Evolutionary conservation across 2,888 invertebrate species (phyloP).

Genomic region (Temnothorax ravouxi): DNA sequence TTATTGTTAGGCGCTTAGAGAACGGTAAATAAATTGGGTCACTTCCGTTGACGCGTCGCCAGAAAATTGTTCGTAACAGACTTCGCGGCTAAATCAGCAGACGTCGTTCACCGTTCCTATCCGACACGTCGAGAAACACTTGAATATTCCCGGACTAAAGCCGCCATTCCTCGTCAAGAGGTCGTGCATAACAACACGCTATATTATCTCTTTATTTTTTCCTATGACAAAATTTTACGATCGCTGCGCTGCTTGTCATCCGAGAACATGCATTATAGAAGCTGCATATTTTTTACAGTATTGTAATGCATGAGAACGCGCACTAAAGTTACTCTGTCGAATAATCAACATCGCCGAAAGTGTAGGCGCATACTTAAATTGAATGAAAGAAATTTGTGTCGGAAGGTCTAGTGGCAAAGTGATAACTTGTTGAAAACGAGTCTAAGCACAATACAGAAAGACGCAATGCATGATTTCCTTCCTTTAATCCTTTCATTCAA

Average conservation of each 20-base stretch:
- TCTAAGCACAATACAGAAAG: neutral
- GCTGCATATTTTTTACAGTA: constrained; percentile 12
- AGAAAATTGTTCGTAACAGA: constrained; percentile 25
- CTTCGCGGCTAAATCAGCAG: constrained; percentile 25
- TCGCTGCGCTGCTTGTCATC: neutral
- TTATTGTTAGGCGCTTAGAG: constrained; percentile 17
- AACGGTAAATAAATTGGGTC: constrained; percentile 44
- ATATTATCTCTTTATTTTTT: constrained; percentile 1
- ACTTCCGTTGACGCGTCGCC: constrained; percentile 15
- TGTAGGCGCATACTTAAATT: neutral
- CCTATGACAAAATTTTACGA: constrained; percentile 4
- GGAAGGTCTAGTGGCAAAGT: neutral
- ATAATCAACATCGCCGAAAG: constrained; percentile 18
- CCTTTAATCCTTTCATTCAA: constrained; percentile 9
- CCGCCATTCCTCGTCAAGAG: constrained; percentile 5
- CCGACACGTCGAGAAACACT: constrained; percentile 8
- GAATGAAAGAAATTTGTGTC: neutral
- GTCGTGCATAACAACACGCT: constrained; percentile 6
- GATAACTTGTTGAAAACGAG: constrained; percentile 19
- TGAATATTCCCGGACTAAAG: neutral
- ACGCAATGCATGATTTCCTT: constrained; percentile 1
- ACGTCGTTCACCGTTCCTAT: neutral
- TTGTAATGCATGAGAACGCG: neutral
- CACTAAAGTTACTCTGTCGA: neutral
- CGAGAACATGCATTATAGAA: neutral